These are phyloP conservation scores for Molossus alvarezi DNA, from an alignment of 2,797 vertebrate species.

Conservation along the genomic window DNA sequence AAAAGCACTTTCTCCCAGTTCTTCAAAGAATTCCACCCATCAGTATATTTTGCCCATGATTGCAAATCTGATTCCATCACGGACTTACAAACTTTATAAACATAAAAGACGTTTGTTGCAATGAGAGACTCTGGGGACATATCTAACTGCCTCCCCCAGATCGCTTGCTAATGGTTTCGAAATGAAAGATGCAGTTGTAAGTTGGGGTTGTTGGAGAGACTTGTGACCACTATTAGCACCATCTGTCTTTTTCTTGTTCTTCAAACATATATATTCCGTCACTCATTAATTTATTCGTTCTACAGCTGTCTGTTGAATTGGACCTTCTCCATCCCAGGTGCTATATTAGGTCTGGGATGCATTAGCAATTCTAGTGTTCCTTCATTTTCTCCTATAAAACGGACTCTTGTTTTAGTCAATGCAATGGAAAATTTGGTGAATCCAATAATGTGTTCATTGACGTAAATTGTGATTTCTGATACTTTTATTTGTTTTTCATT, in stretches of 20 bases:
- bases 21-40: background rate
- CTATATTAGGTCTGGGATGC: background rate
- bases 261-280: background rate
- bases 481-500: slow-evolving; percentile 65
- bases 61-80: slow-evolving; percentile 46
- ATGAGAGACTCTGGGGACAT: background rate
- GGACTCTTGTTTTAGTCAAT: background rate
- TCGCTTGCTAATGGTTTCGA: slow-evolving; percentile 31
- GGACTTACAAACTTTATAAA: slow-evolving; percentile 24
- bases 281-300: background rate
- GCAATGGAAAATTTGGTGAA: slow-evolving; percentile 27
- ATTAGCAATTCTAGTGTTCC: background rate
- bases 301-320: background rate
- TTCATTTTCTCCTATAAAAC: slow-evolving; percentile 43
- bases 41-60: background rate
- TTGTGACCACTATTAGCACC: background rate
- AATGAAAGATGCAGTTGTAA: slow-evolving; percentile 33
- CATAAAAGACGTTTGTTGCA: slow-evolving; percentile 49
- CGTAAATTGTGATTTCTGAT: slow-evolving; percentile 53
- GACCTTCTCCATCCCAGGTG: background rate
- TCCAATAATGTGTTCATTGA: slow-evolving; percentile 50
- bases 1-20: slow-evolving; percentile 58
- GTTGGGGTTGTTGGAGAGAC: background rate
- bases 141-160: background rate
- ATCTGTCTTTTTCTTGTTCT: slow-evolving; percentile 17